phyloP scores from a whole-genome alignment of 2,113 vertebrate species.

The Pelecanus crispus region DNA sequence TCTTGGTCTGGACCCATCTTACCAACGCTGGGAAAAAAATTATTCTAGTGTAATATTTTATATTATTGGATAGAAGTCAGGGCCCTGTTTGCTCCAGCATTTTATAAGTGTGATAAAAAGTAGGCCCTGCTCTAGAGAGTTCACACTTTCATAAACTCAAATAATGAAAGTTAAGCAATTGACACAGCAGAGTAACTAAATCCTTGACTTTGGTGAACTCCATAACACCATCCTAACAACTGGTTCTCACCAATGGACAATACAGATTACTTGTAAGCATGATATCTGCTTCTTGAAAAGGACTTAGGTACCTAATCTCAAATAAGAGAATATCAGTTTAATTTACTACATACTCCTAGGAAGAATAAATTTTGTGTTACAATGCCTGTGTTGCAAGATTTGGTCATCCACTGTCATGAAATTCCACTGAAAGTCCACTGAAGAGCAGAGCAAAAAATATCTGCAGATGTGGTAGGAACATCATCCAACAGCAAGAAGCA shows the following conservation, averaged over 20 bases:
- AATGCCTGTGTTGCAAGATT: not conserved
- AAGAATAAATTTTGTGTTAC: not conserved
- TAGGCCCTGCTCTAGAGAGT: not conserved
- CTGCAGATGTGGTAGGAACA: not conserved
- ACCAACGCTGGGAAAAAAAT: not conserved
- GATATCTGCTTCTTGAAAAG: not conserved
- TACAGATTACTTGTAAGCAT: not conserved
- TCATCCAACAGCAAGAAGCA: not conserved
- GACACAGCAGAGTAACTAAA: not conserved
- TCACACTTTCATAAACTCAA: not conserved
- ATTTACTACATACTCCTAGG: not conserved
- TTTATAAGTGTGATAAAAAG: not conserved
- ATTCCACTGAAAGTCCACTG: not conserved
- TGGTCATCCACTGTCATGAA: not conserved
- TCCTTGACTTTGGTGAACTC: not conserved
- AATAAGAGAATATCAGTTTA: not conserved
- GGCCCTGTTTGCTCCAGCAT: not conserved
- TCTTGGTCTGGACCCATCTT: not conserved
- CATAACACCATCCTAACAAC: not conserved
- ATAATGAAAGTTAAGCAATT: not conserved
- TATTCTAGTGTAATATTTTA: not conserved
- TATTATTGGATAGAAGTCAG: not conserved
- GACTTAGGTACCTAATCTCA: not conserved
- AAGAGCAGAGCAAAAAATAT: not conserved
- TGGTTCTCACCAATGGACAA: not conserved